Conservation (phyloP, 2,888 invertebrate species). For the Heterodera filipjevi region DNA sequence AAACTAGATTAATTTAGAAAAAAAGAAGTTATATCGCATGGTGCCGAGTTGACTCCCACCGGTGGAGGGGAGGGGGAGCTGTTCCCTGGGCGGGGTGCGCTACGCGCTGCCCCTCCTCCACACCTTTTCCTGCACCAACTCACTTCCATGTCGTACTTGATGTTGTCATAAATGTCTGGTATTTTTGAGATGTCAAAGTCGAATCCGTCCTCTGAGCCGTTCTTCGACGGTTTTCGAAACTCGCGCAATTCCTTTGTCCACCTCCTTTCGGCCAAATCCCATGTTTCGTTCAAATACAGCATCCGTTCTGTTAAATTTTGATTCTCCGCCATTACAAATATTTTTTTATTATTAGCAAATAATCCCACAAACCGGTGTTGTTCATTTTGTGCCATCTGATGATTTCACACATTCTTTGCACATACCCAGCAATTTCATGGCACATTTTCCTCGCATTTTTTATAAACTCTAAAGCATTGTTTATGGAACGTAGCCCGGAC, state of each 20-base stretch:
- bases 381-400: slow-evolving; percentile 54
- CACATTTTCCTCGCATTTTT: slow-evolving; percentile 94
- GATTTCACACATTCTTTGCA: slow-evolving; percentile 71
- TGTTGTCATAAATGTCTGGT: slow-evolving; percentile 87
- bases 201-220: slow-evolving; percentile 70
- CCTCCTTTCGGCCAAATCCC: slow-evolving; percentile 90
- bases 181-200: slow-evolving; percentile 95
- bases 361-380: slow-evolving; percentile 13
- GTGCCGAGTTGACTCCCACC: too few relatives aligned
- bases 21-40: too few relatives aligned
- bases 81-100: too few relatives aligned
- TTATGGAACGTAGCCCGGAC: slow-evolving; percentile 85
- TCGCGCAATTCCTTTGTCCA: slow-evolving; percentile 75
- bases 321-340: too few relatives aligned
- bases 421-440: slow-evolving; percentile 74
- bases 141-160: slow-evolving; percentile 93
- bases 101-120: background rate
- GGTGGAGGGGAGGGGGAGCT: too few relatives aligned
- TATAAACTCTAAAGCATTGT: slow-evolving; percentile 88
- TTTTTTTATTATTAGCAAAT: background rate
- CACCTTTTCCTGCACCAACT: slow-evolving; percentile 70
- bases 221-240: slow-evolving; percentile 76
- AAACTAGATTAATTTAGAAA: too few relatives aligned
- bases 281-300: slow-evolving; percentile 95
- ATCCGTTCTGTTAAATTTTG: slow-evolving; percentile 66